Evolutionary conservation across 2,888 invertebrate genomes (phyloP), one percentile per base, ranked within the genome.

Genomic region (Heliconius sara): DNA sequence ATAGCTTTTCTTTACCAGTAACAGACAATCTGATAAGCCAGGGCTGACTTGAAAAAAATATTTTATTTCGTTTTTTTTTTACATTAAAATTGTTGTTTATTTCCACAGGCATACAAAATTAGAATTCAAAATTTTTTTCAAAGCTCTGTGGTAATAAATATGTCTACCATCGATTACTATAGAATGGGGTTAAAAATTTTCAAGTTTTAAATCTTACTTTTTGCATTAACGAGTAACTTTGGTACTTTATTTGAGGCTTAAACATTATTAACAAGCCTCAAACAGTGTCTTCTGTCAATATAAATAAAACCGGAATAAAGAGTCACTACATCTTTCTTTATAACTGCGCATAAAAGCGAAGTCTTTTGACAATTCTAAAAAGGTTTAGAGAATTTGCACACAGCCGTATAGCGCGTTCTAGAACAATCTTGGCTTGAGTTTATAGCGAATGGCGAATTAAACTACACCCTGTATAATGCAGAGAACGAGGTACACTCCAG

Each of bases 401-500:
- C 43, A 70, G 13, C 12, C n/a, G 6, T 70, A 68, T 39, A 68
- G 3, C n/a, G 3, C n/a, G 22, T 19, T 43, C 27, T 27, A n/a
- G 43, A 52, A 78, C 39, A 78, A 27, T 57, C 52, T 73, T 72
- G 47, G 66, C 52, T 66, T 52, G 57, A 39, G 57, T 65, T 73
- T 73, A 73, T 39, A 73, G 57, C 52, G 78, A 78, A 78, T 72
- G n/a, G 77, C 30, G 27, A 27, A 27, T 70, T 77, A 22, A 71
- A 39, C 71, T 77, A 77, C 52, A 72, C 47, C 71, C 65, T 63
- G n/a, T 39, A 66, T 78, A 57, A 78, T 73, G 67, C 73, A 52
- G 39, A 66, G 67, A 76, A 47, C 79, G 68, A 73, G 76, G 74
- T 79, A 68, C 52, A 72, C 76, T 72, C 71, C 65, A 57, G 77